Base-by-base conservation (phyloP, 2,797 vertebrate genomes). In the Takifugu rubripes region DNA sequence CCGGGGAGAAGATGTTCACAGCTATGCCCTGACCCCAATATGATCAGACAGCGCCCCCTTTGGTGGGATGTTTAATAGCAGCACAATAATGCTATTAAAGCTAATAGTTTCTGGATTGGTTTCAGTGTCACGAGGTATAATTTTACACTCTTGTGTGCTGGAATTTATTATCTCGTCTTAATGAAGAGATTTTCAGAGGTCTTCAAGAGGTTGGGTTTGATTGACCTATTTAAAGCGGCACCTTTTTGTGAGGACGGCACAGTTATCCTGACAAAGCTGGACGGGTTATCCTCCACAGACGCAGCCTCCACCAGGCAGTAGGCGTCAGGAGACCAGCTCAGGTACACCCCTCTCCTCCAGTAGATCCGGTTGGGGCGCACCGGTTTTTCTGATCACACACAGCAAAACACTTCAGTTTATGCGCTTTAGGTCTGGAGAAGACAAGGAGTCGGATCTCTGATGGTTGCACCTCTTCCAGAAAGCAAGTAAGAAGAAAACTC, bases 211-310 rank as follows among this genome's bases (percentile, higher is more conserved):
- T 29, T 29, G 27, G 4, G 4, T 29, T 29, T 29, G 27, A 7
- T 29, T 7, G 27, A 29, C 27, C 27, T 4, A 29, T 4, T 29
- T 7, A 14, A 1, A 40, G 36, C 36, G 2, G 58, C 76, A 98
- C 96, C 97, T 97, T 95, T 96, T 64, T 90, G 91, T 68, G 94
- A 94, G 50, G 93, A 96, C 16, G 96, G 97, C 62, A 95, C 95
- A 0, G 95, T 98, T 58, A 99, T 94, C 87, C 91, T 93, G 79
- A 99, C 87, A 55, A 94, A 94, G 79, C 94, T 95, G 74, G 95
- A 92, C 1, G 90, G 79, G 27, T 81, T 92, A 43, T 89, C 78
- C 54, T 93, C 91, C 63, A 92, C 76, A 0, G 87, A 66, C n/a
- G 90, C 87, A 0, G 94, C 93, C 84, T 98, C 96, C 74, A 98